Evolutionary conservation across 2,113 vertebrate species (phyloP).

Genomic region (Xerus inauris): DNA sequence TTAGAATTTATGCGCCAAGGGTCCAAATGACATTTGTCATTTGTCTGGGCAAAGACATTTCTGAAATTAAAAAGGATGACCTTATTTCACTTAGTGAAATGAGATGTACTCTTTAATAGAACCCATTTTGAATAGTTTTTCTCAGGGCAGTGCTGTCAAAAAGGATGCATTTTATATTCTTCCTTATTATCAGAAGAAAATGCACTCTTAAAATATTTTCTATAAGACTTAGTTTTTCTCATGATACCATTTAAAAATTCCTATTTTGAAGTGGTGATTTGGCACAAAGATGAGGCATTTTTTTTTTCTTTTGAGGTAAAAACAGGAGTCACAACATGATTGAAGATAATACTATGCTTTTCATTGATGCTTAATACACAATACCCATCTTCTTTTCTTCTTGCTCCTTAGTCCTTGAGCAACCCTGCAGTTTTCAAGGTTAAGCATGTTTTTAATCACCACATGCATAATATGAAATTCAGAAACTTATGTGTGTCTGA

Average conservation of each 20-base stretch:
- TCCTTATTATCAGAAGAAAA: constrained; percentile 8
- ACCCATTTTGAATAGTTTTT: constrained; percentile 17
- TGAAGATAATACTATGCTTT: constrained; percentile 8
- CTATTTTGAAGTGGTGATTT: constrained; percentile 30
- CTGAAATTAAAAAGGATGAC: constrained; percentile 76
- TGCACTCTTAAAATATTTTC: constrained; percentile 46
- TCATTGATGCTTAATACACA: constrained; percentile 33
- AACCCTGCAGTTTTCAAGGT: neutral
- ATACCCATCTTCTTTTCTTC: constrained; percentile 21
- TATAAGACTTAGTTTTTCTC: constrained; percentile 37
- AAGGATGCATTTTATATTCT: constrained; percentile 28
- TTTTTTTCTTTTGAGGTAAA: constrained; percentile 17
- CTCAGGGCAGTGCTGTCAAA: neutral
- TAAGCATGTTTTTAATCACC: constrained; percentile 4
- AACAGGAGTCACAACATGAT: neutral
- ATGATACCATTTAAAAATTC: constrained; percentile 47
- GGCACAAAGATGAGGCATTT: neutral
- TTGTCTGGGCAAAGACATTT: constrained; percentile 56
- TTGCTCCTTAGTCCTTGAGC: neutral
- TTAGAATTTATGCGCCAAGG: neutral
- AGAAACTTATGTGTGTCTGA: neutral
- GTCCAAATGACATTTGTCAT: constrained; percentile 52
- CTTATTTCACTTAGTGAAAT: constrained; percentile 66
- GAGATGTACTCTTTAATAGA: constrained; percentile 49
- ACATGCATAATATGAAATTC: neutral